Conservation (phyloP, 92 coral and sea anemone species). For the Zoanthus solanderi region DNA sequence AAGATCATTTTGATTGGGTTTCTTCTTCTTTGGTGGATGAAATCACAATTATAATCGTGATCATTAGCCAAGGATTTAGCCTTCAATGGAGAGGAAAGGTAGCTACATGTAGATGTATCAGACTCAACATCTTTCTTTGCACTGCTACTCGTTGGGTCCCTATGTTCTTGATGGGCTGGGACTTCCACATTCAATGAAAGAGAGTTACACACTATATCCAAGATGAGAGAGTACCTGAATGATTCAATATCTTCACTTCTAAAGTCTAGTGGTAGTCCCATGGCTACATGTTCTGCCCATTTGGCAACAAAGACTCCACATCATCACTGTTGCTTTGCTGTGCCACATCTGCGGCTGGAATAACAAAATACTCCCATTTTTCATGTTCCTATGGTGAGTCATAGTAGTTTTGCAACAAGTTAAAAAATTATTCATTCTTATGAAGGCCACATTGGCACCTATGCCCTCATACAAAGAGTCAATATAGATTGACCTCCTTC, state of each 20-base stretch:
- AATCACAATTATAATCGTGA: background rate
- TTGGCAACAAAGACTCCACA: conserved; percentile 73
- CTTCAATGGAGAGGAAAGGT: conserved; percentile 7
- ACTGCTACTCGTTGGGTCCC: conserved; percentile 2
- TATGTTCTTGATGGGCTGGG: conserved; percentile 14
- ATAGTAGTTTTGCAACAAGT: conserved; percentile 20
- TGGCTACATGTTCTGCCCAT: conserved; percentile 40
- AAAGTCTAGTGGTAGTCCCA: conserved; percentile 46
- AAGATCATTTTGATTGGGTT: conserved; percentile 34
- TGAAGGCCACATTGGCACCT: conserved; percentile 46
- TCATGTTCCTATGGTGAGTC: conserved; percentile 25
- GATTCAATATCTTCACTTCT: conserved; percentile 39
- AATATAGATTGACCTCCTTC: conserved; percentile 48
- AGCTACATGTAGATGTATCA: conserved; percentile 1
- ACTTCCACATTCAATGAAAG: conserved; percentile 25
- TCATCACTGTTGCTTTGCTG: conserved; percentile 63
- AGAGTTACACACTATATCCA: conserved; percentile 49
- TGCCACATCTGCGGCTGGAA: conserved; percentile 50
- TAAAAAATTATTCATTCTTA: conserved; percentile 55
- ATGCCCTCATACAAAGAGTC: conserved; percentile 63
- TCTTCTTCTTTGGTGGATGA: conserved; percentile 43
- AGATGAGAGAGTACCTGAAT: conserved; percentile 49
- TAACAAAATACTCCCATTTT: conserved; percentile 47
- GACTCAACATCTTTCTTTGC: conserved; percentile 4
- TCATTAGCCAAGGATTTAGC: background rate